Conservation (phyloP, 2,888 invertebrate genomes). For the Euzetes globulus region DNA sequence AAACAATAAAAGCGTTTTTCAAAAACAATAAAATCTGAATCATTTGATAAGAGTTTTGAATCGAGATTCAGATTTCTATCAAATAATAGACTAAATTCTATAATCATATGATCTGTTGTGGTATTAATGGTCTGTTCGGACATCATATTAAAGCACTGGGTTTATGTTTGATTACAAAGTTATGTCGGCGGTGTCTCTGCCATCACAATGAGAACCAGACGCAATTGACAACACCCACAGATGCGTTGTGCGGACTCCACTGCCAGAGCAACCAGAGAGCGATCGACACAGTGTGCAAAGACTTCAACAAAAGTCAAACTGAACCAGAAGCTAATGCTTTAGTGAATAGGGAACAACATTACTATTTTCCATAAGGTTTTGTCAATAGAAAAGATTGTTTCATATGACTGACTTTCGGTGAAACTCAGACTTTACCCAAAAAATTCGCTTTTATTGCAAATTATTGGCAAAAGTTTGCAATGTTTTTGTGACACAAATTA, state of each 20-base stretch:
- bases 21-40: too few relatives aligned
- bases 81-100: too few relatives aligned
- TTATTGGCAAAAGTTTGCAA: not conserved
- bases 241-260: conserved; percentile 5
- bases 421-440: not conserved
- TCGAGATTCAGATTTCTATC: too few relatives aligned
- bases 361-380: not conserved
- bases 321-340: conserved; percentile 7
- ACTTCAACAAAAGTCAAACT: conserved; percentile 8
- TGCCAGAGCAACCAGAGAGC: conserved; percentile 4
- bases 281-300: not conserved
- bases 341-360: conserved; percentile 8
- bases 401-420: not conserved
- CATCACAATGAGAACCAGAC: conserved; percentile 13
- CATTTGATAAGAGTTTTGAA: too few relatives aligned
- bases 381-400: not conserved
- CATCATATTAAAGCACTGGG: not conserved
- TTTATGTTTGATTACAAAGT: not conserved
- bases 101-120: not conserved
- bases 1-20: too few relatives aligned
- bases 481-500: not conserved
- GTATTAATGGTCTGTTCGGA: not conserved
- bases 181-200: conserved; percentile 19
- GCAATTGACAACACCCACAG: conserved; percentile 5
- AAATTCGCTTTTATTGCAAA: not conserved